Percentiles rank a stretch among this genome's conserved stretches.
Conservation (phyloP, 2,113 vertebrate species). For the Ceyx cyanopectus region DNA sequence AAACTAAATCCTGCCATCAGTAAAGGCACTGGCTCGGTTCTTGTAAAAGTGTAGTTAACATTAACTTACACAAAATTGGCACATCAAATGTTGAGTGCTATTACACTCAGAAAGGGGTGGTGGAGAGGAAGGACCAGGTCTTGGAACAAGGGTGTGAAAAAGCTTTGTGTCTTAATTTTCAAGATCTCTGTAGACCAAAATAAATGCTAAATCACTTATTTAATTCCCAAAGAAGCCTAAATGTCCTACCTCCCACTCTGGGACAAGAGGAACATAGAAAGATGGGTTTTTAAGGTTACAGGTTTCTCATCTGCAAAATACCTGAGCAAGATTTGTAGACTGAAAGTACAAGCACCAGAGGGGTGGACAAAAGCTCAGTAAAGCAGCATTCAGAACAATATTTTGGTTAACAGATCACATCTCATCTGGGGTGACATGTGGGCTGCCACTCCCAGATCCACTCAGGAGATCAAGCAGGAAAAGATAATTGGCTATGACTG, state of each 20-base stretch:
- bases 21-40: neutral
- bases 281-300: neutral
- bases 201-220: neutral
- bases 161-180: neutral
- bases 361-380: neutral
- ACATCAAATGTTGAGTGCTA: neutral
- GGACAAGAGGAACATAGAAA: neutral
- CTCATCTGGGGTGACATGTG: neutral
- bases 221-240: neutral
- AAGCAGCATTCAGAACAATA: neutral
- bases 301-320: neutral
- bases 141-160: neutral
- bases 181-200: neutral
- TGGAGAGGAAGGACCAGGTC: neutral
- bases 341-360: neutral
- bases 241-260: neutral
- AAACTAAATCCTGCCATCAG: neutral
- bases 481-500: neutral
- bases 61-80: neutral
- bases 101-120: neutral
- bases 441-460: neutral
- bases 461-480: neutral
- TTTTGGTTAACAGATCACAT: neutral
- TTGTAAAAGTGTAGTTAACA: neutral
- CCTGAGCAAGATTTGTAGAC: neutral